phyloP scores from a whole-genome alignment of 1,140 invertebrate genomes.

The Doryteuthis pealeii region DNA sequence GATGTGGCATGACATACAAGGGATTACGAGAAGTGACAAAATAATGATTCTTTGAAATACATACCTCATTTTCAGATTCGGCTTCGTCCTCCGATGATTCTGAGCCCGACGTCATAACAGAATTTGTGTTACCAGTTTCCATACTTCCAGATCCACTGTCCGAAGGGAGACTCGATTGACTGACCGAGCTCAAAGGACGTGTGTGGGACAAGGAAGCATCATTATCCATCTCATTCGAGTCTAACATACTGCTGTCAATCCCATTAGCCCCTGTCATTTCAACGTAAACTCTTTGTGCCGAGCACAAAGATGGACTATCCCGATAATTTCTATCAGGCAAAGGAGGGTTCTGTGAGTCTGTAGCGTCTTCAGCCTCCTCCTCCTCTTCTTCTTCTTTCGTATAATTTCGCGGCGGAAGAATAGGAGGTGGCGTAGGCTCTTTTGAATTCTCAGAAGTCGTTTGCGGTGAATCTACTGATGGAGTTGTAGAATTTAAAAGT shows the following conservation, averaged over 20 bases:
- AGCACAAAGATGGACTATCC: neutral
- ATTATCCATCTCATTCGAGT: neutral
- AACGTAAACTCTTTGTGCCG: neutral
- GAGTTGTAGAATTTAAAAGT: neutral
- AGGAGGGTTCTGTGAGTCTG: too few species aligned
- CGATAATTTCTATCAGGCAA: neutral
- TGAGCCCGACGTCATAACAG: constrained; percentile 22
- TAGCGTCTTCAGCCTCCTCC: neutral
- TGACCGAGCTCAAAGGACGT: constrained; percentile 23
- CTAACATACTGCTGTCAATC: neutral
- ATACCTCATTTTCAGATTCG: neutral
- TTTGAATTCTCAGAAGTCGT: neutral
- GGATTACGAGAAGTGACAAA: too few species aligned
- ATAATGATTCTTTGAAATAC: too few species aligned
- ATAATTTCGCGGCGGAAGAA: constrained; percentile 31
- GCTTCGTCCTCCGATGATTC: constrained; percentile 23
- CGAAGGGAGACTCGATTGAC: constrained; percentile 24
- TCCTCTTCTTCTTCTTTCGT: neutral
- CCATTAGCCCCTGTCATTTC: neutral
- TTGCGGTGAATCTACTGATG: neutral
- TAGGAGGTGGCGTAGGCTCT: constrained; percentile 28
- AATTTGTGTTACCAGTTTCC: constrained; percentile 15
- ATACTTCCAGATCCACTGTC: constrained; percentile 26
- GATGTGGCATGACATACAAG: too few species aligned
- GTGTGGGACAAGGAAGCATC: neutral